Base-by-base conservation (phyloP, 1,140 invertebrate genomes). In the Tachypleus tridentatus region DNA sequence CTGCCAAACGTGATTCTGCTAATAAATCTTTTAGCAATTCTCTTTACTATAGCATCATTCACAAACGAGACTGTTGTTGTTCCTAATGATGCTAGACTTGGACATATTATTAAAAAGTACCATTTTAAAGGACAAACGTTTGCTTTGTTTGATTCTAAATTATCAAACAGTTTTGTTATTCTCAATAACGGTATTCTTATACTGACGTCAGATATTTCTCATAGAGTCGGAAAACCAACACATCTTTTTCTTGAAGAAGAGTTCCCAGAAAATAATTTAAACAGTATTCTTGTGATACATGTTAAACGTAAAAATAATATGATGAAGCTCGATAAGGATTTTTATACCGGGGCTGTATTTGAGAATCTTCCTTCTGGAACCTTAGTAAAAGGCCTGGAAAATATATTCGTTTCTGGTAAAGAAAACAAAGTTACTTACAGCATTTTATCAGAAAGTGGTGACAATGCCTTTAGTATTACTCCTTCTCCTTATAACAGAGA, bases 141-240 rank as follows among this genome's bases (percentile, higher is more conserved):
- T 49, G 62, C 59, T 47, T 60, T 68, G 4, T 9, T 65, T 3
- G 64, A 63, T 7, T 58, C 58, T 11, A 64, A 65, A 7, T 67
- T 67, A 56, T 72, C 72, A 5, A 67, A 69, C 57, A 67, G 70
- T 48, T 94, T 94, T 74, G 87, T 90, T 2, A 84, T 93, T 51
- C 81, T 94, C n/a, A 84, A 87, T 60, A 86, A 91, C 76, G 91
- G 91, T 48, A 82, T 92, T 57, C 83, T 94, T 6, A 93, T 93
- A 89, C 93, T 89, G n/a, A 92, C 89, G 3, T 83, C 87, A 3
- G 88, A 91, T 70, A 78, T 93, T 4, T 82, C 83, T 48, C 86
- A 88, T 4, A 75, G 93, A n/a, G 82, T 90, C 49, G 85, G 91
- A 73, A 81, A 83, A 58, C 87, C 88, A 0, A 83, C 93, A 5